These are phyloP conservation scores for Aldabrachelys gigantea DNA, from an alignment of 2,113 vertebrate species.

Conservation along the genomic window DNA sequence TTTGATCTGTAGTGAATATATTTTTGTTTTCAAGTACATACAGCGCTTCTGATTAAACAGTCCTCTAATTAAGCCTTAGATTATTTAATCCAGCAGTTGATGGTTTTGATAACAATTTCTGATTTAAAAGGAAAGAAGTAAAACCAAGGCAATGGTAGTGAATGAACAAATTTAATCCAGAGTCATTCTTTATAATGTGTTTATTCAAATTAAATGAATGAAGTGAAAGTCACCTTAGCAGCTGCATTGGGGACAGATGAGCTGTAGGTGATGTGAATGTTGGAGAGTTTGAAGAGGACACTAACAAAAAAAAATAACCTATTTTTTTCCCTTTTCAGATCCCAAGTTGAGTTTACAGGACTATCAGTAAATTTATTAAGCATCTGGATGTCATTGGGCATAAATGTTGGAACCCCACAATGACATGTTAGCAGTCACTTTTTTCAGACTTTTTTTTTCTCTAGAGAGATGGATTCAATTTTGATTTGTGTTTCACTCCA, in stretches of 20 bases:
- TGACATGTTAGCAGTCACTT: background rate
- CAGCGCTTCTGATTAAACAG: background rate
- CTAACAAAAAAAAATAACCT: background rate
- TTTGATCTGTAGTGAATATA: background rate
- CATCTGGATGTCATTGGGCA: background rate
- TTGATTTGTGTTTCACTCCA: background rate
- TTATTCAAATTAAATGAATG: background rate
- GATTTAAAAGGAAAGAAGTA: background rate
- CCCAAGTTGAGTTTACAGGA: background rate
- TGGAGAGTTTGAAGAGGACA: background rate
- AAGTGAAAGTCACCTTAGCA: background rate
- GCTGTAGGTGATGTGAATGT: background rate
- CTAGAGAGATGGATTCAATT: background rate
- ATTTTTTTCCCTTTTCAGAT: background rate
- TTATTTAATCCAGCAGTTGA: background rate
- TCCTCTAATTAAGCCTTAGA: background rate
- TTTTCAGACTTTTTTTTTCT: background rate
- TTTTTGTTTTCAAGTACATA: background rate
- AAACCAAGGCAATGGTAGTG: background rate
- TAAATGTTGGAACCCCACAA: background rate
- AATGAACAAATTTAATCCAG: background rate
- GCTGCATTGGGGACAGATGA: background rate
- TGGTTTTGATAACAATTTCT: background rate
- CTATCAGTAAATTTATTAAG: accelerated
- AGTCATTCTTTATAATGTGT: background rate